Evolutionary conservation across 2,888 invertebrate genomes (phyloP).

Genomic region (Tipula confusa): DNA sequence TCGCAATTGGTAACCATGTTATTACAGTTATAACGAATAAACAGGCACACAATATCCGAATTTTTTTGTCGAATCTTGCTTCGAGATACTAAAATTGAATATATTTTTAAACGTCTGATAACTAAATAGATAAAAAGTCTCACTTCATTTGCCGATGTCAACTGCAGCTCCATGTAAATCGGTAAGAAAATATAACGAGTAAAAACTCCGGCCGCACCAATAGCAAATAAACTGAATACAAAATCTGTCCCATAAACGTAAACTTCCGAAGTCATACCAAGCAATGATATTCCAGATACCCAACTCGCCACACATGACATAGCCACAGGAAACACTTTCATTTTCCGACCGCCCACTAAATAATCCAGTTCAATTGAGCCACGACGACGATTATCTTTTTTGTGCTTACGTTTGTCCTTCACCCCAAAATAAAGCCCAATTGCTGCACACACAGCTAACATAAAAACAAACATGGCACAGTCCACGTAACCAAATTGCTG

Average conservation of each 20-base stretch:
- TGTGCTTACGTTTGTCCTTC: not conserved
- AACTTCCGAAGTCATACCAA: not conserved
- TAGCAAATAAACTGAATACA: not conserved
- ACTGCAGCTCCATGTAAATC: not conserved
- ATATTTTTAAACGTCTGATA: not conserved
- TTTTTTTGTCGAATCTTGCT: conserved; percentile 56
- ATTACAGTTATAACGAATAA: not conserved
- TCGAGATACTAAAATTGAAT: not conserved
- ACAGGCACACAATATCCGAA: not conserved
- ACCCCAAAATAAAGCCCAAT: not conserved
- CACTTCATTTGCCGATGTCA: not conserved
- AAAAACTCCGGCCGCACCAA: not conserved
- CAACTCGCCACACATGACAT: conserved; percentile 20
- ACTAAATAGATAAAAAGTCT: not conserved
- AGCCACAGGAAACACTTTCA: not conserved
- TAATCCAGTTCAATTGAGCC: conserved; percentile 3
- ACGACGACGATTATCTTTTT: not conserved
- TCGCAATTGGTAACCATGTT: conserved; percentile 56
- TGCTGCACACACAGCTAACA: not conserved
- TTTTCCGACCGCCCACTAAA: not conserved
- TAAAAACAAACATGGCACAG: not conserved
- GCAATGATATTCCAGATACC: not conserved
- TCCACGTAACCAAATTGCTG: not conserved
- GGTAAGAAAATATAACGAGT: not conserved
- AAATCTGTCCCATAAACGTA: not conserved